Percentiles rank a stretch among this genome's conserved stretches.
Conservation (phyloP, 2,113 vertebrate species). For the Microcebus lehilahytsara region DNA sequence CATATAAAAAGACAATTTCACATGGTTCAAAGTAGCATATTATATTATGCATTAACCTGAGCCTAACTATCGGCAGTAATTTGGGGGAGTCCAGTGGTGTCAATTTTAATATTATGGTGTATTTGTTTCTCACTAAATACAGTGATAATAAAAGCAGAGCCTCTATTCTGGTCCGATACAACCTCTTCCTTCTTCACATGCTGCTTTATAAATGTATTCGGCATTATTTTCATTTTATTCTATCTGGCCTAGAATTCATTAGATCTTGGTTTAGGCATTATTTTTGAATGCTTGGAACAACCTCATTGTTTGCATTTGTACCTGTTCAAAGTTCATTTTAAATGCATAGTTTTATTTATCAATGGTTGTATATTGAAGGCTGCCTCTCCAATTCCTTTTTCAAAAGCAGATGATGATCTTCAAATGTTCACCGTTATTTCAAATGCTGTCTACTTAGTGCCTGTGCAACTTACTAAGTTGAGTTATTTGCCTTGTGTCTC, state of each 20-base stretch:
- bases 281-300: background rate
- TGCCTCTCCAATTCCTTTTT: background rate
- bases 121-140: background rate
- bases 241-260: background rate
- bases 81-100: background rate
- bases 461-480: background rate
- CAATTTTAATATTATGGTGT: background rate
- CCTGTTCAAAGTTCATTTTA: background rate
- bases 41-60: background rate
- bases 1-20: background rate
- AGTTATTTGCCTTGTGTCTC: background rate
- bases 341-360: background rate
- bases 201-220: background rate
- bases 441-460: background rate
- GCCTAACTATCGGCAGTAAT: background rate
- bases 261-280: background rate
- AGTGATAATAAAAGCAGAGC: background rate
- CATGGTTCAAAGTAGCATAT: background rate
- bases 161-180: background rate
- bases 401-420: background rate
- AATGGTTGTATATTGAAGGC: background rate
- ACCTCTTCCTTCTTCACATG: background rate
- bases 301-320: background rate
- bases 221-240: background rate
- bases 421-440: background rate